A percentile compares a stretch with the other conserved stretches of the same genome.
Evolutionary conservation across 2,113 vertebrate species (phyloP).

Genomic region (Electrona antarctica): DNA sequence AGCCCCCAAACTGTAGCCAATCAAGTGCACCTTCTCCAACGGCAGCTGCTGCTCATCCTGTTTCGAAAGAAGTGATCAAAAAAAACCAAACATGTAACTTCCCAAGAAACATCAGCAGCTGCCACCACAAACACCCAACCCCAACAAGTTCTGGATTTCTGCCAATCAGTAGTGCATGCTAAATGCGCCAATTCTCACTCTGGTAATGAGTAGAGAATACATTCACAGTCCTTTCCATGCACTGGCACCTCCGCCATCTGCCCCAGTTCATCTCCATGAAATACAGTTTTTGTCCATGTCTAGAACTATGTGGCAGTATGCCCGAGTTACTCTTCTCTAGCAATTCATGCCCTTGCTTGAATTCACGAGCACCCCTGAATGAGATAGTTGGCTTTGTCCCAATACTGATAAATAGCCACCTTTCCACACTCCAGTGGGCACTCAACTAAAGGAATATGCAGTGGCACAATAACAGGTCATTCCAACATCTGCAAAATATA

Average conservation of each 20-base stretch:
- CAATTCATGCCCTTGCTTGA: slow-evolving; percentile 17
- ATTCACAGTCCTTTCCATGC: slow-evolving; percentile 33
- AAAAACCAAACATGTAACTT: neutral
- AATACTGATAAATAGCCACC: slow-evolving; percentile 7
- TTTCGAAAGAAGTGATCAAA: neutral
- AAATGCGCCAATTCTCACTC: slow-evolving; percentile 25
- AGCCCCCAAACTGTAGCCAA: slow-evolving; percentile 95
- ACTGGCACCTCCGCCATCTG: slow-evolving; percentile 53
- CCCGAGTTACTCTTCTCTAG: slow-evolving; percentile 26
- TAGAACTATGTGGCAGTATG: slow-evolving; percentile 49
- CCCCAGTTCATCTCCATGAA: slow-evolving; percentile 44
- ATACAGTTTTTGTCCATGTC: slow-evolving; percentile 41
- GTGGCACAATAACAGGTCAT: neutral
- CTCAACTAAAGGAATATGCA: neutral
- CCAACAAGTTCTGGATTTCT: slow-evolving; percentile 15
- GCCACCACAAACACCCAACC: slow-evolving; percentile 9
- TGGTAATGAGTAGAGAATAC: slow-evolving; percentile 35
- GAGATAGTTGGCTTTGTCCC: neutral
- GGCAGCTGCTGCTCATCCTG: slow-evolving; percentile 84
- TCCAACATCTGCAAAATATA: neutral
- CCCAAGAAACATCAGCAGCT: slow-evolving; percentile 30
- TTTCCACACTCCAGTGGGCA: neutral
- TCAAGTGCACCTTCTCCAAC: slow-evolving; percentile 87
- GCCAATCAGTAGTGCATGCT: slow-evolving; percentile 33
- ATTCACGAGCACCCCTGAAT: slow-evolving; percentile 37